Evolutionary conservation across 1,140 invertebrate species (phyloP).

Genomic region (Euglossa dilemma): DNA sequence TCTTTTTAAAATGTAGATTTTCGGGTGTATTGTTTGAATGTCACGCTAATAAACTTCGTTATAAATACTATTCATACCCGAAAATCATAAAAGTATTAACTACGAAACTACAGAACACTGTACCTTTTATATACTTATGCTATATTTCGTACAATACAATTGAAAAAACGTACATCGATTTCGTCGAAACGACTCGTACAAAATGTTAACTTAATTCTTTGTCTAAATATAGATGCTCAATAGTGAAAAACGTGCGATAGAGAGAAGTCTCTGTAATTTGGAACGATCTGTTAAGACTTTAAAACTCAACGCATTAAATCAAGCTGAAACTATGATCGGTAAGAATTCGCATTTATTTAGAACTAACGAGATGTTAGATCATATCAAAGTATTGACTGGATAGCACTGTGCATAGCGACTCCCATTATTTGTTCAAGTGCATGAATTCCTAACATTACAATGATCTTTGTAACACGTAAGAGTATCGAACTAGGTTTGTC

Average conservation of each 20-base stretch:
- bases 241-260: slow-evolving; percentile 73
- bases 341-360: slow-evolving; percentile 62
- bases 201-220: slow-evolving; percentile 54
- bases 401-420: slow-evolving; percentile 30
- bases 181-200: neutral
- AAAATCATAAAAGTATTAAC: neutral
- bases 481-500: slow-evolving; percentile 31
- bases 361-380: slow-evolving; percentile 69
- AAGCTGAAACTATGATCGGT: slow-evolving; percentile 64
- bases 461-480: slow-evolving; percentile 16
- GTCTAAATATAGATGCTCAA: slow-evolving; percentile 69
- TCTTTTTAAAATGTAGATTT: neutral
- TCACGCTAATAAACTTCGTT: neutral
- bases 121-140: slow-evolving; percentile 16
- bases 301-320: slow-evolving; percentile 67
- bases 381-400: slow-evolving; percentile 59
- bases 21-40: neutral
- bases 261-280: slow-evolving; percentile 70
- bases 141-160: slow-evolving; percentile 42
- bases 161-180: slow-evolving; percentile 42
- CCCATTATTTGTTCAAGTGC: neutral
- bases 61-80: neutral
- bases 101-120: neutral
- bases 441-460: slow-evolving; percentile 34
- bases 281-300: slow-evolving; percentile 67